Evolutionary conservation across 2,888 invertebrate genomes (phyloP).

Genomic region (Latrodectus hesperus): DNA sequence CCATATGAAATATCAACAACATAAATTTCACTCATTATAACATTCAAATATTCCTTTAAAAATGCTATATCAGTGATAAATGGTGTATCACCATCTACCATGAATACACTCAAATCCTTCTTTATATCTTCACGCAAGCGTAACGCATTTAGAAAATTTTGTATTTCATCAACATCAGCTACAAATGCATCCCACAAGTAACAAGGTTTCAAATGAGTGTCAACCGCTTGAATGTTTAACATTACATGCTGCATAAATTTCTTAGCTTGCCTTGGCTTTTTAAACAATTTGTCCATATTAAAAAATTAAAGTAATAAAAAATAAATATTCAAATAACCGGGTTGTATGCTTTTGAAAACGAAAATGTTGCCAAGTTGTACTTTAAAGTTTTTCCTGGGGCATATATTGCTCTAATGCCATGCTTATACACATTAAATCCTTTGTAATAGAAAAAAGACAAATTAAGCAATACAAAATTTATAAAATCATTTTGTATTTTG

Average conservation of each 20-base stretch:
- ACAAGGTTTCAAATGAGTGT: constrained; percentile 54
- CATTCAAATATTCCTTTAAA: constrained; percentile 20
- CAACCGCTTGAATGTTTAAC: constrained; percentile 32
- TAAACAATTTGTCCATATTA: constrained; percentile 33
- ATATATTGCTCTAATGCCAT: no score
- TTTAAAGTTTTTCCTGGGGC: no score
- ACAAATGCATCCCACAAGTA: constrained; percentile 57
- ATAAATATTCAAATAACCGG: no score
- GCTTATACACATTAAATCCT: no score
- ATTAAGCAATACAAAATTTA: no score
- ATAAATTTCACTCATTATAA: background rate
- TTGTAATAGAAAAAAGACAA: no score
- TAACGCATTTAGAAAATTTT: constrained; percentile 24
- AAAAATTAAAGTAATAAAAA: background rate
- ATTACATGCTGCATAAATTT: constrained; percentile 19
- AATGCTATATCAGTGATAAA: constrained; percentile 27
- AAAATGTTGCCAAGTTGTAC: no score
- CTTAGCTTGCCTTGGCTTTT: constrained; percentile 24
- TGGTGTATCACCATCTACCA: constrained; percentile 13
- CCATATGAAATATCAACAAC: constrained; percentile 41
- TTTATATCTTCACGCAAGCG: background rate
- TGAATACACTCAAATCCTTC: constrained; percentile 5
- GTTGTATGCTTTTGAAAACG: no score
- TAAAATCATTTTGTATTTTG: no score
- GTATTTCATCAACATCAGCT: constrained; percentile 42